phyloP scores from a whole-genome alignment of 2,797 vertebrate species.

The Nyctibius grandis region DNA sequence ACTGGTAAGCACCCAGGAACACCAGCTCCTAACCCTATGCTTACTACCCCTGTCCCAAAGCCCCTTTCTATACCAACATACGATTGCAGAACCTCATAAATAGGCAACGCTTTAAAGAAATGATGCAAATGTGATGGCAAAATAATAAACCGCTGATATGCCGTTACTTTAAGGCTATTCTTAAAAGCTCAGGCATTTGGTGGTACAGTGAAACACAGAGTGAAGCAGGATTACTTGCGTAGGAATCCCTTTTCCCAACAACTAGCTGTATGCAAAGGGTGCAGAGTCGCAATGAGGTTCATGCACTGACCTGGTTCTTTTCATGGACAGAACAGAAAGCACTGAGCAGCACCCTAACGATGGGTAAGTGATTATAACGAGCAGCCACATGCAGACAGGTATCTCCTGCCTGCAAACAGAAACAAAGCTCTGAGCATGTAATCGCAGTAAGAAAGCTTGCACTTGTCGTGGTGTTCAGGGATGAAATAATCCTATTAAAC shows the following conservation, averaged over 20 bases:
- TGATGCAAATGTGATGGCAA: conserved; percentile 17
- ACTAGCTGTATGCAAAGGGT: background rate
- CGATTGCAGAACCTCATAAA: background rate
- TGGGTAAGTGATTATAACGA: conserved; percentile 91
- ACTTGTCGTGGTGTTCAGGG: background rate
- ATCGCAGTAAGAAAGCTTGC: background rate
- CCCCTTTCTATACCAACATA: background rate
- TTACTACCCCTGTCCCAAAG: background rate
- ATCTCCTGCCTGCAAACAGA: conserved; percentile 87
- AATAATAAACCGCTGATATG: conserved; percentile 7
- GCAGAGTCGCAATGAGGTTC: conserved; percentile 20
- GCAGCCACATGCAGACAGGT: conserved; percentile 92
- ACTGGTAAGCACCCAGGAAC: background rate
- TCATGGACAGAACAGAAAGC: conserved; percentile 94
- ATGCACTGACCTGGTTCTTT: conserved; percentile 91
- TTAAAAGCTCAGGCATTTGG: background rate
- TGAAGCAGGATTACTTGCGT: background rate
- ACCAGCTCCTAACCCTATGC: background rate
- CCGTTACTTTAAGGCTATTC: background rate
- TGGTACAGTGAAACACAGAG: background rate
- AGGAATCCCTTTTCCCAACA: conserved; percentile 5
- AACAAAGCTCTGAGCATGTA: conserved; percentile 68
- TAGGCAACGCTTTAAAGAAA: conserved; percentile 21
- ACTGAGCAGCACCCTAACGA: conserved; percentile 90
- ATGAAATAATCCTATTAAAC: background rate